Conservation (phyloP, 2,888 invertebrate genomes). For the Sicus ferrugineus region DNA sequence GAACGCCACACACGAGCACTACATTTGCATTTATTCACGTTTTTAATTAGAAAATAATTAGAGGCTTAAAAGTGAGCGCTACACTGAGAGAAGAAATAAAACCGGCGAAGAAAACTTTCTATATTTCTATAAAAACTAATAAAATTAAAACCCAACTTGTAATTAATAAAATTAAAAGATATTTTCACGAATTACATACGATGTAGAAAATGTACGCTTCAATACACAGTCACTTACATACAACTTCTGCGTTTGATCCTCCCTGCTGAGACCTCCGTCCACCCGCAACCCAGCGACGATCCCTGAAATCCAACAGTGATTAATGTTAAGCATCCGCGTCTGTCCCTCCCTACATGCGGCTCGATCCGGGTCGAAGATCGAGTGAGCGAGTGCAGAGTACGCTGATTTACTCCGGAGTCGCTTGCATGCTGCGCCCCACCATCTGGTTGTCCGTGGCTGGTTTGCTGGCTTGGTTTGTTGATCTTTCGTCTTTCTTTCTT, state of each 20-base stretch:
- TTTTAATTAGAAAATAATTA: conserved; percentile 63
- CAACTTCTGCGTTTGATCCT: not conserved
- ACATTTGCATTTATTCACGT: conserved; percentile 44
- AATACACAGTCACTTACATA: not conserved
- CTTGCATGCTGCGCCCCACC: not conserved
- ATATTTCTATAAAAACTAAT: not conserved
- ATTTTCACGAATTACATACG: not conserved
- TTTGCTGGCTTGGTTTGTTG: not conserved
- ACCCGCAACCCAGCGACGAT: not conserved
- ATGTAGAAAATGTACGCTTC: not conserved
- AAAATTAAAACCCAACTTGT: too few relatives aligned
- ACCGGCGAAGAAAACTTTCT: not conserved
- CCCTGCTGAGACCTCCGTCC: not conserved
- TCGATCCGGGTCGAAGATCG: not conserved
- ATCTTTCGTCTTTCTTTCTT: not conserved
- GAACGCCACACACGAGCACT: not conserved
- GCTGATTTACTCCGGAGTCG: too few relatives aligned
- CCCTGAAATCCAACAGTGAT: not conserved
- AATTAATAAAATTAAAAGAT: too few relatives aligned
- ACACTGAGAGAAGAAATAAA: conserved; percentile 1
- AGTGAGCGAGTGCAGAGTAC: not conserved
- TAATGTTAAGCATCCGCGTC: not conserved
- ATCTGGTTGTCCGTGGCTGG: not conserved
- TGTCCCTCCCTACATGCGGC: not conserved
- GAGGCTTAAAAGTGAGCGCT: conserved; percentile 32